Evolutionary conservation across 2,113 vertebrate species (phyloP).

Genomic region (Petroica traversi): DNA sequence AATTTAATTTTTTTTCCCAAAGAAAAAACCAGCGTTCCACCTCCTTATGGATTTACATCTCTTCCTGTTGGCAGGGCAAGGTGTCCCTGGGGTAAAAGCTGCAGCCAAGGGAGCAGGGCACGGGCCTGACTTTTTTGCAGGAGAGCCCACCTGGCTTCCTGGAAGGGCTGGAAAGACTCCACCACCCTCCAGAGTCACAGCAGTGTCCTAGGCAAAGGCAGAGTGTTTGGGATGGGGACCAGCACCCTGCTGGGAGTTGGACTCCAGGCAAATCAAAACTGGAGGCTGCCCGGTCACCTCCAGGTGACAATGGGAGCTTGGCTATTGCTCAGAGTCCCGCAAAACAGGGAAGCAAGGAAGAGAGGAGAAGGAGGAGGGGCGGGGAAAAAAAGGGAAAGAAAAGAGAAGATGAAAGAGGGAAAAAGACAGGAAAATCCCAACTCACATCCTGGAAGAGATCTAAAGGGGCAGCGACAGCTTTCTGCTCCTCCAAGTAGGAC

Average conservation of each 20-base stretch:
- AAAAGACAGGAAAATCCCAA: slow-evolving; percentile 63
- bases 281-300: background rate
- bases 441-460: slow-evolving; percentile 94
- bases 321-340: background rate
- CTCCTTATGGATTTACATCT: background rate
- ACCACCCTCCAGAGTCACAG: background rate
- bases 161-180: background rate
- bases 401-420: slow-evolving; percentile 37
- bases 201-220: background rate
- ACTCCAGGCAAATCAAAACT: background rate
- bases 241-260: background rate
- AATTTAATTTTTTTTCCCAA: background rate
- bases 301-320: background rate
- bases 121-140: background rate
- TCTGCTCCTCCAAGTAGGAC: slow-evolving; percentile 90
- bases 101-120: fast-evolving
- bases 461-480: slow-evolving; percentile 87
- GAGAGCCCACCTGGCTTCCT: background rate
- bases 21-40: background rate
- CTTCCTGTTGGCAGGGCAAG: background rate
- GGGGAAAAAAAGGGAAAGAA: slow-evolving; percentile 4
- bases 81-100: background rate
- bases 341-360: background rate
- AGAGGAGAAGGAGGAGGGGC: background rate
- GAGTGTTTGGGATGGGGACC: background rate